Evolutionary conservation across 2,113 vertebrate genomes (phyloP).

Genomic region (Chloroceryle aenea): DNA sequence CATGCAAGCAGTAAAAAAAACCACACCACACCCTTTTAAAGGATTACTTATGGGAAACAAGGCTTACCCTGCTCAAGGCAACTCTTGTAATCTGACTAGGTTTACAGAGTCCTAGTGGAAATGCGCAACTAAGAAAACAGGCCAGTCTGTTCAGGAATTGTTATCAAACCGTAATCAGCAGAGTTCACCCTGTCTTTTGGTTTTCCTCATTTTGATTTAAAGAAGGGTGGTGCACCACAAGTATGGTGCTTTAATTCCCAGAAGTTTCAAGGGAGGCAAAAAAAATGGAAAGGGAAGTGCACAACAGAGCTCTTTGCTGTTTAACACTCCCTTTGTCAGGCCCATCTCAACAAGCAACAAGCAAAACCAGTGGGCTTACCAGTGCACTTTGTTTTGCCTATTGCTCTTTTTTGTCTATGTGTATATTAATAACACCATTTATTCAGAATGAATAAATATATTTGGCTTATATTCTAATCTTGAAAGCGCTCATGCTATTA

Average conservation of each 20-base stretch:
- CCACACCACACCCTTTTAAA: neutral
- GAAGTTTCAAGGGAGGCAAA: neutral
- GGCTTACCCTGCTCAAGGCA: neutral
- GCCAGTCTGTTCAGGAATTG: neutral
- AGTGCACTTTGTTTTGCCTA: neutral
- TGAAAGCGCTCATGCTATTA: neutral
- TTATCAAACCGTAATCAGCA: neutral
- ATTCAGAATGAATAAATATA: neutral
- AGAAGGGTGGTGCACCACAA: neutral
- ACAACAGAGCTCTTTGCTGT: neutral
- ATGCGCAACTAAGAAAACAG: neutral
- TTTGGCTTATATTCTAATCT: neutral
- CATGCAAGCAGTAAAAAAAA: neutral
- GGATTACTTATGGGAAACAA: neutral
- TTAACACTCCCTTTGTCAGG: neutral
- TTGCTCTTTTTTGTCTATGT: neutral
- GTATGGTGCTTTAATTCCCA: neutral
- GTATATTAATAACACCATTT: neutral
- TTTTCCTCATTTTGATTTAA: constrained; percentile 30
- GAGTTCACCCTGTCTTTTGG: neutral
- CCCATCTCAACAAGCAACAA: neutral
- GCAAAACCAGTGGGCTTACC: neutral
- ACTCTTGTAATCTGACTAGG: neutral
- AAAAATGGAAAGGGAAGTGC: neutral
- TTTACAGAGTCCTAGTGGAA: neutral